Percentiles rank a stretch among this genome's conserved stretches.
phyloP scores from a whole-genome alignment of 2,888 invertebrate genomes.

The Drosophila macrospina region DNA sequence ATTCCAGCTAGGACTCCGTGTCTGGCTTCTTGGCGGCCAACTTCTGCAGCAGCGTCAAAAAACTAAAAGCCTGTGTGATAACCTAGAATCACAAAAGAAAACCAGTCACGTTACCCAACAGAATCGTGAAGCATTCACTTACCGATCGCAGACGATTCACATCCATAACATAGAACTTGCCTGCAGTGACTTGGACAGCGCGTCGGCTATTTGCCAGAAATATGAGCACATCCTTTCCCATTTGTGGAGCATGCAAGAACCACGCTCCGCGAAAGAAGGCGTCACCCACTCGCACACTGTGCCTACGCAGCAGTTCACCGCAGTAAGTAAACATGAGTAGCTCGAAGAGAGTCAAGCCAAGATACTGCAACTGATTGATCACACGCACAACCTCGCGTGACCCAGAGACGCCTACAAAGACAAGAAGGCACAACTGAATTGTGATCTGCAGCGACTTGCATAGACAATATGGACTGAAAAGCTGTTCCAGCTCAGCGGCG shows the following conservation, averaged over 20 bases:
- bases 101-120: too few species aligned
- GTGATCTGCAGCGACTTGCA: slow-evolving; percentile 84
- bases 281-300: slow-evolving; percentile 81
- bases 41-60: slow-evolving; percentile 82
- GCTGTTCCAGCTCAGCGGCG: slow-evolving; percentile 80
- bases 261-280: slow-evolving; percentile 81
- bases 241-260: slow-evolving; percentile 69
- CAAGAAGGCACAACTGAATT: slow-evolving; percentile 83
- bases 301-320: slow-evolving; percentile 78
- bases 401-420: slow-evolving; percentile 82
- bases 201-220: slow-evolving; percentile 77
- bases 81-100: slow-evolving; percentile 65
- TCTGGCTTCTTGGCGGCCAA: slow-evolving; percentile 76
- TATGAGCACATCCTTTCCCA: slow-evolving; percentile 78
- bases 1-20: slow-evolving; percentile 16
- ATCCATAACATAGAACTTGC: slow-evolving; percentile 83
- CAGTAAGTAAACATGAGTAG: slow-evolving; percentile 83
- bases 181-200: slow-evolving; percentile 80
- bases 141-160: slow-evolving; percentile 81
- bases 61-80: slow-evolving; percentile 82
- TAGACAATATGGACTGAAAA: slow-evolving; percentile 83
- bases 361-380: slow-evolving; percentile 80
- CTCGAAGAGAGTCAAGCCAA: slow-evolving; percentile 77
- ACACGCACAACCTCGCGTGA: slow-evolving; percentile 65
- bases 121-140: neutral